phyloP scores from a whole-genome alignment of 1,140 invertebrate genomes.

The Heliconius nattereri region DNA sequence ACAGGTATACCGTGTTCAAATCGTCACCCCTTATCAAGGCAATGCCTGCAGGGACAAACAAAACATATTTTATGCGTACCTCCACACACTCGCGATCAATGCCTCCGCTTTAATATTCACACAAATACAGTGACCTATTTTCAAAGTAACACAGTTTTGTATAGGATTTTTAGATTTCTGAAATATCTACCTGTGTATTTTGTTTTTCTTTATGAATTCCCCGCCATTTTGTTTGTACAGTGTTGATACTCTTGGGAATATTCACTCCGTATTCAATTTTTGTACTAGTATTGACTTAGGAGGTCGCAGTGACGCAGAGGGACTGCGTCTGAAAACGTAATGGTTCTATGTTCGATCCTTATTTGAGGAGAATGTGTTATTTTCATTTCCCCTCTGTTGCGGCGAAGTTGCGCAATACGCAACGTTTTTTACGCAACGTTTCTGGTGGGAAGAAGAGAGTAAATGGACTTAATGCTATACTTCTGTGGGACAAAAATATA shows the following conservation, averaged over 20 bases:
- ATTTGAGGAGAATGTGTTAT: too few species aligned
- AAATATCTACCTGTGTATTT: not conserved
- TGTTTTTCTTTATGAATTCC: not conserved
- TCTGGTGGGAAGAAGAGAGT: too few species aligned
- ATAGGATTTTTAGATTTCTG: constrained; percentile 9
- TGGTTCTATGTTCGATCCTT: too few species aligned
- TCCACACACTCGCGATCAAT: constrained; percentile 36
- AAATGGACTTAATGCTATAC: too few species aligned
- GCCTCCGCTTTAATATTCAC: constrained; percentile 33
- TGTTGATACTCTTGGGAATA: not conserved
- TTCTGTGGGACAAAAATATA: too few species aligned
- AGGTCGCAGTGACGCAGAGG: too few species aligned
- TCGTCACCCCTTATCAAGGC: constrained; percentile 35
- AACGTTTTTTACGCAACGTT: too few species aligned
- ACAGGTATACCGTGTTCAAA: constrained; percentile 25
- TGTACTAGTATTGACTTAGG: too few species aligned
- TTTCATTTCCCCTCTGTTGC: too few species aligned
- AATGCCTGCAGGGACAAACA: constrained; percentile 35
- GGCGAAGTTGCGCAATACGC: too few species aligned
- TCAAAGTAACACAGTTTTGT: constrained; percentile 11
- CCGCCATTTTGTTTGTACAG: not conserved
- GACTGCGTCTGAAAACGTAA: too few species aligned
- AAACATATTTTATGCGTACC: constrained; percentile 37
- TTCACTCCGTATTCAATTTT: too few species aligned
- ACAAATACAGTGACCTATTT: constrained; percentile 17